These are phyloP conservation scores for Zapus hudsonius DNA, from an alignment of 2,113 vertebrate species.

Conservation along the genomic window DNA sequence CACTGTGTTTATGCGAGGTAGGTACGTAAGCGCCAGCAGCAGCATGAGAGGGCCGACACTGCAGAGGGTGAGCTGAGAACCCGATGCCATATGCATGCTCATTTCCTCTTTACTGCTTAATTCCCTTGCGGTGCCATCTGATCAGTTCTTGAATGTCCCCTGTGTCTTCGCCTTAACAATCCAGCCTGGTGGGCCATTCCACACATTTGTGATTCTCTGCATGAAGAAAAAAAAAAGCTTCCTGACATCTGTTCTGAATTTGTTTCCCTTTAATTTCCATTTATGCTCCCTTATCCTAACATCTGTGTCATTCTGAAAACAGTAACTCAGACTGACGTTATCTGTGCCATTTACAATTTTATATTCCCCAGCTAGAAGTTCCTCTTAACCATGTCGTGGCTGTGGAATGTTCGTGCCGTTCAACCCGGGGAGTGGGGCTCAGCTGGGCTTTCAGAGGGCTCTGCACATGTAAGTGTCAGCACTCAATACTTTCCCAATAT, in stretches of 20 bases:
- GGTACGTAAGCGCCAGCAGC: slow-evolving; percentile 70
- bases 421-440: slow-evolving; percentile 66
- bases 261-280: slow-evolving; percentile 92
- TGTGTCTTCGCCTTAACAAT: slow-evolving; percentile 87
- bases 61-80: slow-evolving; percentile 85
- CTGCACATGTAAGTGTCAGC: slow-evolving; percentile 47
- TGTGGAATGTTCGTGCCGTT: slow-evolving; percentile 78
- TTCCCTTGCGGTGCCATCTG: slow-evolving; percentile 88
- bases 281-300: slow-evolving; percentile 91
- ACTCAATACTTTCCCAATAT: slow-evolving; percentile 40
- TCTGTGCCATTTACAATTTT: slow-evolving; percentile 88
- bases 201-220: slow-evolving; percentile 88
- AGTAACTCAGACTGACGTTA: slow-evolving; percentile 89
- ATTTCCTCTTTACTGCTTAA: slow-evolving; percentile 88
- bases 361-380: slow-evolving; percentile 87
- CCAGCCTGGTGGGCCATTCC: slow-evolving; percentile 87
- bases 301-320: slow-evolving; percentile 90
- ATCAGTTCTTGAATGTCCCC: slow-evolving; percentile 85
- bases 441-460: slow-evolving; percentile 71
- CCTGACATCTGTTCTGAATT: slow-evolving; percentile 91
- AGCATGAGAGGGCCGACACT: slow-evolving; percentile 76
- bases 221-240: slow-evolving; percentile 84
- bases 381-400: slow-evolving; percentile 80
- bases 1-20: slow-evolving; percentile 79
- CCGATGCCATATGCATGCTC: slow-evolving; percentile 83